Evolutionary conservation across 1,140 invertebrate species (phyloP), one percentile per base, ranked within the genome.

Genomic region (Medauroidea extradentata): DNA sequence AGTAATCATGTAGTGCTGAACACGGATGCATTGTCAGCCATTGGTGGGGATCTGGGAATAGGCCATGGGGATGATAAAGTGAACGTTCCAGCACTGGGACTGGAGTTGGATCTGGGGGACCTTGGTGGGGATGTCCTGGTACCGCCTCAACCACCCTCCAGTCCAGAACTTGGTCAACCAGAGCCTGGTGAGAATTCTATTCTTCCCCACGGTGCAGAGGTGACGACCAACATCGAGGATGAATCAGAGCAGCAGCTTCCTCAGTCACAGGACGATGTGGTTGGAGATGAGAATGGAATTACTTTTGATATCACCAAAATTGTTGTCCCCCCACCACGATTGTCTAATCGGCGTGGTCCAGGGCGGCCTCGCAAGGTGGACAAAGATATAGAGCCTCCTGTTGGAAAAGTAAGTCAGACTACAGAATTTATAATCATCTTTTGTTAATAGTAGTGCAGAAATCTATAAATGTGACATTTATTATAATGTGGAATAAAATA

Each of bases 391-490:
- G 58, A 60, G 13, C 58, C 58, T 44, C 58, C 58, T 24, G 25
- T 60, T 46, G 58, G 58, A 23, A 60, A 60, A 38, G 58, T 60
- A 29, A 7, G 39, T 53, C 16, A 24, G n/a, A n/a, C n/a, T n/a
- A n/a, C n/a, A n/a, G n/a, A n/a, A n/a, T n/a, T n/a, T n/a, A n/a
- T n/a, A n/a, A n/a, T n/a, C n/a, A n/a, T n/a, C n/a, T n/a, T n/a
- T n/a, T n/a, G n/a, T n/a, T n/a, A n/a, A n/a, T n/a, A n/a, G n/a
- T n/a, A n/a, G n/a, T n/a, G n/a, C n/a, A n/a, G n/a, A n/a, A n/a
- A n/a, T n/a, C n/a, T n/a, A n/a, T n/a, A n/a, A n/a, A n/a, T n/a
- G n/a, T n/a, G n/a, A n/a, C n/a, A n/a, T n/a, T n/a, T n/a, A n/a
- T n/a, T n/a, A n/a, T n/a, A n/a, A n/a, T n/a, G n/a, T n/a, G n/a